These are phyloP conservation scores for Chinchilla lanigera DNA, from an alignment of 2,113 vertebrate species.

Conservation along the genomic window DNA sequence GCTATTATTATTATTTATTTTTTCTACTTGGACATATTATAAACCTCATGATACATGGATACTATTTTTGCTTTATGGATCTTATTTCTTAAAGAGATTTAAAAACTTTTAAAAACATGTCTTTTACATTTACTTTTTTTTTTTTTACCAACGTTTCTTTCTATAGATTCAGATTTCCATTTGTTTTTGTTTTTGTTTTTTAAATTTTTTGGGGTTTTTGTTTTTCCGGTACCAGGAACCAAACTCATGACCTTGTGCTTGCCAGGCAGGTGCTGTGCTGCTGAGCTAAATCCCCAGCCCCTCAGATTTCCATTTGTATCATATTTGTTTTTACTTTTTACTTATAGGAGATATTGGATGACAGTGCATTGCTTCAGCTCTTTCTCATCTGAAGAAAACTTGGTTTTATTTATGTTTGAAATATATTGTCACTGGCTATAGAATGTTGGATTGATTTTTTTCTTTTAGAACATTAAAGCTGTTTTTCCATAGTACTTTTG, in stretches of 20 bases:
- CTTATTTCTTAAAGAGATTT: neutral
- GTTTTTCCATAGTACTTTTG: neutral
- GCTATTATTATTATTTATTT: neutral
- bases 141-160: neutral
- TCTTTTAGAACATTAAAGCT: neutral
- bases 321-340: neutral
- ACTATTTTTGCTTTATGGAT: neutral
- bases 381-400: neutral
- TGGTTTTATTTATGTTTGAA: slow-evolving; percentile 18
- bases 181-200: neutral
- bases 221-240: no score
- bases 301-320: neutral
- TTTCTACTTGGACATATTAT: neutral
- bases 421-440: neutral
- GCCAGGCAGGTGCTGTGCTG: no score
- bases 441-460: neutral
- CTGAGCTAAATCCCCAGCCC: no score
- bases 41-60: neutral
- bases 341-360: neutral
- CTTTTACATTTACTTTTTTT: neutral
- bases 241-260: no score
- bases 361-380: neutral
- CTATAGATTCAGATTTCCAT: neutral
- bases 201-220: no score
- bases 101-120: neutral